Conservation (phyloP, 2,113 vertebrate species). For the Peromyscus leucopus region DNA sequence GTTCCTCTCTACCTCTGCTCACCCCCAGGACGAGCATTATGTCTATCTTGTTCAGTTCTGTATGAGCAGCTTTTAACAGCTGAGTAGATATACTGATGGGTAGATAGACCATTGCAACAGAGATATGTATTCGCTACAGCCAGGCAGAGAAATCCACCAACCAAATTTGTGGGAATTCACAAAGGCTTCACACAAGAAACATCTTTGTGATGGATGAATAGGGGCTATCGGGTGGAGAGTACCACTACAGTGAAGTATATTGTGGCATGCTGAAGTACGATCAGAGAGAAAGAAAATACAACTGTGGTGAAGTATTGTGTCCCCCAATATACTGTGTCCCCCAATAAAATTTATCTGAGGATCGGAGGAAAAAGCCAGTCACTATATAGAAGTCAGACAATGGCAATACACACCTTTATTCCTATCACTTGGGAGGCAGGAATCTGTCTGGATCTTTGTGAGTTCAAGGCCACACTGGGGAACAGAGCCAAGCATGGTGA, state of each 20-base stretch:
- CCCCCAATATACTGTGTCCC: too few species aligned
- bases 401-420: too few species aligned
- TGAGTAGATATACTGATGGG: not conserved
- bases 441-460: too few species aligned
- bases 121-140: not conserved
- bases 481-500: too few species aligned
- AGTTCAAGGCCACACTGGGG: too few species aligned
- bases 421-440: too few species aligned
- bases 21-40: not conserved
- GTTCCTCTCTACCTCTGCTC: not conserved
- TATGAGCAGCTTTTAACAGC: not conserved
- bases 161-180: not conserved
- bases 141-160: not conserved
- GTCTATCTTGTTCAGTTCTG: not conserved
- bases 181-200: not conserved
- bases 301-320: too few species aligned
- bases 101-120: not conserved
- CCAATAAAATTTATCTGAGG: too few species aligned
- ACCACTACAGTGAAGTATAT: not conserved
- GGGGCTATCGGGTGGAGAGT: not conserved
- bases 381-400: too few species aligned
- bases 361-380: too few species aligned
- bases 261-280: not conserved
- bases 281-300: not conserved
- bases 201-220: not conserved